These are phyloP conservation scores for Heterohyrax brucei DNA, from an alignment of 2,797 vertebrate species.

Conservation along the genomic window DNA sequence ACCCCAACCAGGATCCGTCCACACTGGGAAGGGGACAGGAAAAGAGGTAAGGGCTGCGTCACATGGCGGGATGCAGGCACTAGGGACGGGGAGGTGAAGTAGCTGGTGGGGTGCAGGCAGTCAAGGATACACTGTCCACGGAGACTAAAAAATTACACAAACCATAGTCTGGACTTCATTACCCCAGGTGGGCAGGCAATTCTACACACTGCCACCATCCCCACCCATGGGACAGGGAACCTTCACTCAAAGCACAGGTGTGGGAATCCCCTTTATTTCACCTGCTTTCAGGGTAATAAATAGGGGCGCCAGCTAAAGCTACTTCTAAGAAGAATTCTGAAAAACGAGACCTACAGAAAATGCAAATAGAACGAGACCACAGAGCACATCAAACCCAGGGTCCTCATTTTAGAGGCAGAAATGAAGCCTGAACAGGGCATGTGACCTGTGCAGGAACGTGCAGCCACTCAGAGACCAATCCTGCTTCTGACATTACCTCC, in stretches of 20 bases:
- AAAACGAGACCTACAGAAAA: neutral
- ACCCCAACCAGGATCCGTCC: neutral
- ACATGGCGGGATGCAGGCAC: neutral
- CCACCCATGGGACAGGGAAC: rapidly evolving
- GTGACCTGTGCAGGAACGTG: neutral
- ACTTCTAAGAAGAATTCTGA: neutral
- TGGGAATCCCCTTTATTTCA: neutral
- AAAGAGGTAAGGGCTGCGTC: neutral
- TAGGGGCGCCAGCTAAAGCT: neutral
- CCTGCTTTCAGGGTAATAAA: neutral
- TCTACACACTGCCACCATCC: too few species aligned
- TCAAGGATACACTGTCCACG: neutral
- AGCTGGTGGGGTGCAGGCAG: too few species aligned
- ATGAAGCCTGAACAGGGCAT: neutral
- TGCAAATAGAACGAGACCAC: neutral
- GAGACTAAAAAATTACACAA: neutral
- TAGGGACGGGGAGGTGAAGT: neutral
- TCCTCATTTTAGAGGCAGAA: neutral
- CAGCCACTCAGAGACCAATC: too few species aligned
- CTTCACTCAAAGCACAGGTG: neutral
- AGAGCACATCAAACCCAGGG: neutral
- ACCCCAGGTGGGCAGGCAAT: neutral
- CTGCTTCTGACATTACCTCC: neutral
- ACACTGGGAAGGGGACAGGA: neutral
- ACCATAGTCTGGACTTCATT: neutral